Base-by-base conservation (phyloP, 2,797 vertebrate genomes). In the Hephaestus fuliginosus region DNA sequence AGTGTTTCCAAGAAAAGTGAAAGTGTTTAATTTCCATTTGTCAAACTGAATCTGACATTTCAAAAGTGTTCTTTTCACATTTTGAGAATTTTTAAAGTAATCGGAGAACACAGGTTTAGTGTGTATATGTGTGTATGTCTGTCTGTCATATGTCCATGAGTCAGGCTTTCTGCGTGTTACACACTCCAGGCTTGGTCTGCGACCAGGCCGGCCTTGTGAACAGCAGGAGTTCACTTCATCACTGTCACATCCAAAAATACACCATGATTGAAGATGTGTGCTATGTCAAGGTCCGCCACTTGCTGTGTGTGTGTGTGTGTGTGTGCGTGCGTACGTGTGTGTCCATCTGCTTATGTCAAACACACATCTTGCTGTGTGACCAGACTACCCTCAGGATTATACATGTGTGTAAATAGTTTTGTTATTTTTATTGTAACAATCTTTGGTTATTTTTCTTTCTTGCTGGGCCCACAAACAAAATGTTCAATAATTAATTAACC, bases 221-320 rank as follows among this genome's bases (percentile, higher is more conserved):
- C 82, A 88, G 78, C 68, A 74, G 65, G 20, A 81, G 83, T 76
- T 82, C 80, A 52, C 77, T 89, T 67, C 82, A 74, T 88, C 87
- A 67, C 88, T 88, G 91, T 89, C 90, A 91, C 61, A 28, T 87
- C 91, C 92, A 84, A 91, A 92, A 96, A 96, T 96, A 96, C 82
- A 78, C 86, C 18, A 46, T 95, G 95, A 95, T 88, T 81, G 75
- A 88, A 89, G 79, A 79, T 67, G 71, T 80, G 80, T 61, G 83
- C 84, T 68, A 94, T 94, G 93, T 92, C 88, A 87, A 86, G 76
- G 88, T 85, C 86, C 33, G 2, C 58, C 88, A 89, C 86, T 89
- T 94, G 90, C 89, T 91, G n/a, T 58, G 63, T 78, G 83, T 67
- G 63, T 62, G 56, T 22, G 57, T 79, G 41, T 57, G 51, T 91